A percentile compares a stretch with the other conserved stretches of the same genome.
Conservation (phyloP, 2,888 invertebrate genomes). For the Buathra laborator region DNA sequence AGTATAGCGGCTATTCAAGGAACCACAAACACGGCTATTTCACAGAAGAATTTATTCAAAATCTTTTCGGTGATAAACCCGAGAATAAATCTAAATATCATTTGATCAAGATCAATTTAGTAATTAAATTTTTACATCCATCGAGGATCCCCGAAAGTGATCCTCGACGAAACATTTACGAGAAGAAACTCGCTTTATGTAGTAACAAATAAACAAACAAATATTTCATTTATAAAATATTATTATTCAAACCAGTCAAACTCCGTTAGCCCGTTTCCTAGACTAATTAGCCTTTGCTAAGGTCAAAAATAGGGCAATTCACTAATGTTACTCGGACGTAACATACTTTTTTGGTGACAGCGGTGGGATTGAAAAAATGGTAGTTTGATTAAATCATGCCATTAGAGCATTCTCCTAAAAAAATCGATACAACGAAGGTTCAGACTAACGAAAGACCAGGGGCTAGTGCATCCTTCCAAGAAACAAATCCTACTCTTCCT, state of each 20-base stretch:
- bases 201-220: too few relatives aligned
- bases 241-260: not conserved
- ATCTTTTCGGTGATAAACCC: not conserved
- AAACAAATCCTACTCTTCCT: too few relatives aligned
- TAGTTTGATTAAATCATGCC: too few relatives aligned
- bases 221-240: not conserved
- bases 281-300: too few relatives aligned
- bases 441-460: too few relatives aligned
- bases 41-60: not conserved
- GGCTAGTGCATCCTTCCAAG: too few relatives aligned
- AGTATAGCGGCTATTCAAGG: not conserved
- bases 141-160: not conserved
- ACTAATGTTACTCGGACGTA: too few relatives aligned
- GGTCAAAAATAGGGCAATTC: too few relatives aligned
- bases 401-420: too few relatives aligned
- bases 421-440: too few relatives aligned
- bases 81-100: not conserved
- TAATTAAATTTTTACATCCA: not conserved
- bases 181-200: not conserved
- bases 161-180: not conserved
- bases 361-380: too few relatives aligned
- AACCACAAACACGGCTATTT: not conserved
- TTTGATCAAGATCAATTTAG: not conserved
- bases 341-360: too few relatives aligned
- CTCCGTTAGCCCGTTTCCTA: slow-evolving; percentile 9